Percentiles rank a stretch among this genome's conserved stretches.
Evolutionary conservation across 2,113 vertebrate genomes (phyloP).

Genomic region (Falcunculus frontatus): DNA sequence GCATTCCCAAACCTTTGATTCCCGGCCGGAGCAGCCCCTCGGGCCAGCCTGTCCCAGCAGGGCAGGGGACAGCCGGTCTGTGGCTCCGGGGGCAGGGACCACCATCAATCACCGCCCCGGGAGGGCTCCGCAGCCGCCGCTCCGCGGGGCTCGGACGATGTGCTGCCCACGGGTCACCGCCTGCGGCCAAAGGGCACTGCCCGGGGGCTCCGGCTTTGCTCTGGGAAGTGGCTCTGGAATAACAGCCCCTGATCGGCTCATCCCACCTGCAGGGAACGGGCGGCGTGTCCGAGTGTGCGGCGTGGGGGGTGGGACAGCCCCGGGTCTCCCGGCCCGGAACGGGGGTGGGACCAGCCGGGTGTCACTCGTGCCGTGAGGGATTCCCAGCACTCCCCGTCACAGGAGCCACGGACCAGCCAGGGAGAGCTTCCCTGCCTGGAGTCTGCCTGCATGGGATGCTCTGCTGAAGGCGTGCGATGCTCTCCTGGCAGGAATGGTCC

Average conservation of each 20-base stretch:
- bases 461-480: not conserved
- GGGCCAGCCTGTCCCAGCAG: not conserved
- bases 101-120: not conserved
- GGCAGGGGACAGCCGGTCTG: not conserved
- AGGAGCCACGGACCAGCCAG: rapidly evolving
- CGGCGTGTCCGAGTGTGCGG: rapidly evolving
- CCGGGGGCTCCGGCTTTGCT: not conserved
- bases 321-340: rapidly evolving
- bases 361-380: rapidly evolving
- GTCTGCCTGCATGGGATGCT: not conserved
- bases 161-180: slow-evolving; percentile 6
- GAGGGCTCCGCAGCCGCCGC: not conserved
- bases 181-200: not conserved
- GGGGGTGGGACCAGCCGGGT: rapidly evolving
- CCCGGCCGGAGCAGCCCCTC: not conserved
- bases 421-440: not conserved
- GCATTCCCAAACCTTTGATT: not conserved
- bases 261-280: not conserved
- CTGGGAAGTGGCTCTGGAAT: not conserved
- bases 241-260: not conserved
- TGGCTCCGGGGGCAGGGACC: not conserved
- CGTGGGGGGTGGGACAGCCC: rapidly evolving
- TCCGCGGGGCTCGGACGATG: not conserved
- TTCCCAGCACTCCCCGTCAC: not conserved
- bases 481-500: not conserved